Evolutionary conservation across 2,888 invertebrate genomes (phyloP).

Genomic region (Hypsopygia costalis): DNA sequence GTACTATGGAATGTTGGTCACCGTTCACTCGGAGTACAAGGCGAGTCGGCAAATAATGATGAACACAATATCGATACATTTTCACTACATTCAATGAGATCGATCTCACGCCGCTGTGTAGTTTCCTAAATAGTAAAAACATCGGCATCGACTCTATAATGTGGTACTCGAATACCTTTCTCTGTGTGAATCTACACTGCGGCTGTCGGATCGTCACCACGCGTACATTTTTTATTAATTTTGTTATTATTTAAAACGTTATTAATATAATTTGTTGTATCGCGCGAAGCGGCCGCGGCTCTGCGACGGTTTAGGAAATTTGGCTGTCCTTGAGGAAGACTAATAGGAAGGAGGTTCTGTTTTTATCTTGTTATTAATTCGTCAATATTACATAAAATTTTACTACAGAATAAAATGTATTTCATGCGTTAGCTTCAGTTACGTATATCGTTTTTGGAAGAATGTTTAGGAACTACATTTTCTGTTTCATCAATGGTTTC

Average conservation of each 20-base stretch:
- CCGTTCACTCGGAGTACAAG: conserved; percentile 63
- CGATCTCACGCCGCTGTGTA: conserved; percentile 35
- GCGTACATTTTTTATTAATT: conserved; percentile 75
- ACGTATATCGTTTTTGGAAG: conserved; percentile 25
- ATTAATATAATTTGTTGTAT: conserved; percentile 80
- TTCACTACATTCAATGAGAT: conserved; percentile 65
- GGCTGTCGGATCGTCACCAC: conserved; percentile 46
- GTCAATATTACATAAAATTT: background rate
- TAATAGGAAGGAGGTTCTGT: conserved; percentile 50
- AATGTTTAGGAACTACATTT: conserved; percentile 39
- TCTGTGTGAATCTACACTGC: conserved; percentile 41
- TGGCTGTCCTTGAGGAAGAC: conserved; percentile 67
- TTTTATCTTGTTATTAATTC: conserved; percentile 7
- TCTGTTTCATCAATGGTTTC: conserved; percentile 5
- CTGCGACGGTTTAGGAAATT: conserved; percentile 31
- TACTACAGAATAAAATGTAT: too few species aligned
- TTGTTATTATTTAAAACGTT: conserved; percentile 77
- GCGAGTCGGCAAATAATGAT: conserved; percentile 50
- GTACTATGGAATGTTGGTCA: conserved; percentile 49
- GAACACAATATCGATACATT: conserved; percentile 70
- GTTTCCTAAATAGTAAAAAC: conserved; percentile 54
- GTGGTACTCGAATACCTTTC: conserved; percentile 54
- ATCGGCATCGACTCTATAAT: conserved; percentile 49
- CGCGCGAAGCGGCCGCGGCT: conserved; percentile 55
- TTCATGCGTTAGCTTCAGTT: background rate